A percentile compares a stretch with the other conserved stretches of the same genome.
These are phyloP conservation scores for Drosophila rhopaloa DNA, from an alignment of 1,140 invertebrate genomes.

Conservation along the genomic window DNA sequence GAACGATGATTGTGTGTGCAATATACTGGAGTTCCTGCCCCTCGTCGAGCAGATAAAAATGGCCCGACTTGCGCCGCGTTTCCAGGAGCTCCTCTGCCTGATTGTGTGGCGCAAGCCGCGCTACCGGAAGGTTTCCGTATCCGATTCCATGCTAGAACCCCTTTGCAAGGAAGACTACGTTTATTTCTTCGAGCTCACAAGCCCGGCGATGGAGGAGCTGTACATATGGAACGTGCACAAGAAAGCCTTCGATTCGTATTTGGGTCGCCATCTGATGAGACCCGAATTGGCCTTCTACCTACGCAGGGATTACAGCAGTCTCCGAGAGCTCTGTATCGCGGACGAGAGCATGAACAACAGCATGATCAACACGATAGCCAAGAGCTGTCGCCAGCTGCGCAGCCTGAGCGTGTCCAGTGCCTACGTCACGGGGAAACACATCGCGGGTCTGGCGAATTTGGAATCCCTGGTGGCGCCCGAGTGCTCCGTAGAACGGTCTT, in stretches of 20 bases:
- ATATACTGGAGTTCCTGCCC: conserved; percentile 64
- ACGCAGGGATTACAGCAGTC: conserved; percentile 47
- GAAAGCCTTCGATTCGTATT: conserved; percentile 64
- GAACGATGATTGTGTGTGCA: conserved; percentile 73
- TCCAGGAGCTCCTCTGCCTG: conserved; percentile 50
- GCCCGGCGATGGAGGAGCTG: conserved; percentile 59
- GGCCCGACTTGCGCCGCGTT: conserved; percentile 51
- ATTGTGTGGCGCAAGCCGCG: conserved; percentile 63
- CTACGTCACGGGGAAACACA: conserved; percentile 63
- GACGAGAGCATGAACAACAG: conserved; percentile 67
- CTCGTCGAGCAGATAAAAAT: conserved; percentile 70
- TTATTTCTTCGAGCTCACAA: conserved; percentile 67
- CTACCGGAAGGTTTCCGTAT: conserved; percentile 58
- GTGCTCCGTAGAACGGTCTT: conserved; percentile 57
- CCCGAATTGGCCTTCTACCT: conserved; percentile 73
- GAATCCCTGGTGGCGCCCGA: conserved; percentile 53
- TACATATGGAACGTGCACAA: conserved; percentile 65
- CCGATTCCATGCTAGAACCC: conserved; percentile 50
- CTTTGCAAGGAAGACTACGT: conserved; percentile 67
- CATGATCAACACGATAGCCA: conserved; percentile 64
- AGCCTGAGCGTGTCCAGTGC: conserved; percentile 65
- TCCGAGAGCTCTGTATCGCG: conserved; percentile 60
- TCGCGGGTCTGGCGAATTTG: conserved; percentile 37
- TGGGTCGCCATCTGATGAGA: conserved; percentile 63
- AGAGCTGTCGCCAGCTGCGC: conserved; percentile 46